Conservation (phyloP, 2,113 vertebrate species). For the Pseudolaguvia tuberculata region DNA sequence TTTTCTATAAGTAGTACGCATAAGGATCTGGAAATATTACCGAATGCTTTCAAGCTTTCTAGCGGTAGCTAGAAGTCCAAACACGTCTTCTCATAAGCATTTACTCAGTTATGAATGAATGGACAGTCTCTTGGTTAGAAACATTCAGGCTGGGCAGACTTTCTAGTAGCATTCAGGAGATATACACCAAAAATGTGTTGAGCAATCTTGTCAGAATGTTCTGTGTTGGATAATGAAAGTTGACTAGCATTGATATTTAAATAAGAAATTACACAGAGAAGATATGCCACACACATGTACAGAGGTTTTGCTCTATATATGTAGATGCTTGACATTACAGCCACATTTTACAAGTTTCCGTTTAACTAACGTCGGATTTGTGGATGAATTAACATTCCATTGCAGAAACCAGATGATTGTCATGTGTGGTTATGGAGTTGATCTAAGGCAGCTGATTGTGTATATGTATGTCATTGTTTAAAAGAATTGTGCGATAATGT, state of each 20-base stretch:
- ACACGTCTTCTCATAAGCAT: neutral
- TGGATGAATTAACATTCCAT: constrained; percentile 24
- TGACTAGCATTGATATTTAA: constrained; percentile 33
- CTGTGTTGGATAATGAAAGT: constrained; percentile 38
- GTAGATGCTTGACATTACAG: constrained; percentile 10
- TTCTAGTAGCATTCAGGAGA: constrained; percentile 5
- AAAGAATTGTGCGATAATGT: neutral
- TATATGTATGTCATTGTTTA: constrained; percentile 1
- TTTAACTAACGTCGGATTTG: neutral
- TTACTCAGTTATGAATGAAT: neutral
- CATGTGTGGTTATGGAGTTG: constrained; percentile 2
- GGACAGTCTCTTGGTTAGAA: constrained; percentile 11
- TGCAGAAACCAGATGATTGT: constrained; percentile 14
- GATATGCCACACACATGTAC: constrained; percentile 9
- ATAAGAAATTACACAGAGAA: constrained; percentile 37
- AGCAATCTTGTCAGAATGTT: constrained; percentile 34
- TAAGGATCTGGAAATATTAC: too few relatives aligned
- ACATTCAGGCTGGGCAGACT: constrained; percentile 19
- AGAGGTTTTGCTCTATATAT: constrained; percentile 16
- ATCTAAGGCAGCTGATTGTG: constrained; percentile 13
- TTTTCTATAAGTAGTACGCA: too few relatives aligned
- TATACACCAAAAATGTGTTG: neutral
- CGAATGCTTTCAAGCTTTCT: constrained; percentile 16
- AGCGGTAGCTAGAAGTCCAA: constrained; percentile 5
- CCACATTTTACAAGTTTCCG: constrained; percentile 9